Evolutionary conservation across 2,797 vertebrate genomes (phyloP).

Genomic region (Rhinophrynus dorsalis): DNA sequence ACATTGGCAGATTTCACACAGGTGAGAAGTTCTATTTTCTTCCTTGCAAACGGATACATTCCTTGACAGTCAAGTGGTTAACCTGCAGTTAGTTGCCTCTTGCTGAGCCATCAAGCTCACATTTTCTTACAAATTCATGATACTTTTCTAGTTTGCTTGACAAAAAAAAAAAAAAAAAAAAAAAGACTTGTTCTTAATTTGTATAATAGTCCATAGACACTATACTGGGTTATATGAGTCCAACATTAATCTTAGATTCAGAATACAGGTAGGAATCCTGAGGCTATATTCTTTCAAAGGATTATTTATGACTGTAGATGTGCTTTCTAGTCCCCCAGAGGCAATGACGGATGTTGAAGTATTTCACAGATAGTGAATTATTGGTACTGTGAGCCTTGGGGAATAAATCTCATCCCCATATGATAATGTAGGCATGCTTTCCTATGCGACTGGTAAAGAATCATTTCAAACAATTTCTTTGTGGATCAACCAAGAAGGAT

Average conservation of each 20-base stretch:
- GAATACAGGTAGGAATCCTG: slow-evolving; percentile 32
- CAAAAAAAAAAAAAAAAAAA: background rate
- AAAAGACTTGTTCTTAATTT: background rate
- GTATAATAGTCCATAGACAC: background rate
- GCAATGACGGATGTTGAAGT: slow-evolving; percentile 26
- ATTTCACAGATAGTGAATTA: slow-evolving; percentile 23
- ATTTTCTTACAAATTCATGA: slow-evolving; percentile 43
- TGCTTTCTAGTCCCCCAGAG: slow-evolving; percentile 31
- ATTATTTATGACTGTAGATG: slow-evolving; percentile 25
- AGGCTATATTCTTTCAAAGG: slow-evolving; percentile 24
- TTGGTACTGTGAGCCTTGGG: background rate
- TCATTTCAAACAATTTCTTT: background rate
- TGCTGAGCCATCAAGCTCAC: too few species aligned
- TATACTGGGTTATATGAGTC: slow-evolving; percentile 17
- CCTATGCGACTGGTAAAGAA: background rate
- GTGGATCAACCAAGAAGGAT: too few species aligned
- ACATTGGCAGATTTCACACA: background rate
- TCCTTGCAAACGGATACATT: too few species aligned
- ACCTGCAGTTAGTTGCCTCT: too few species aligned
- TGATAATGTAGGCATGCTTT: background rate
- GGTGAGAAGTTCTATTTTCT: background rate
- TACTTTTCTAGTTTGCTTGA: background rate
- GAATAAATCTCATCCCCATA: background rate
- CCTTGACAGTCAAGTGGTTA: too few species aligned
- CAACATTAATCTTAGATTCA: slow-evolving; percentile 16